phyloP scores from a whole-genome alignment of 1,140 invertebrate genomes.

The Antheraea mylitta region DNA sequence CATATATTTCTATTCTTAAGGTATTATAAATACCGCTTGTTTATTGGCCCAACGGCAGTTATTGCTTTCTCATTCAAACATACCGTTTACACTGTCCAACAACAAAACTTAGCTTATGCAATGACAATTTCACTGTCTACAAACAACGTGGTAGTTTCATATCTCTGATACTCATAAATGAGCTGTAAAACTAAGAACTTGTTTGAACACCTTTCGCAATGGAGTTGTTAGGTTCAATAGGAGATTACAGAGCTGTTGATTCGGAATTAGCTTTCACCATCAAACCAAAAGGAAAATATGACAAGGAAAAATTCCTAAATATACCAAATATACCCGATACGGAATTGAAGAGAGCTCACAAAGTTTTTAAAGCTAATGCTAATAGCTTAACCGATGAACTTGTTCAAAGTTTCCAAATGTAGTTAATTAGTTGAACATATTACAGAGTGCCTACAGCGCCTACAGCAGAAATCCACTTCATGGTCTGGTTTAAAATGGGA shows the following conservation, averaged over 20 bases:
- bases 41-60: slow-evolving; percentile 11
- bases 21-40: neutral
- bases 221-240: too few relatives aligned
- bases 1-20: too few relatives aligned
- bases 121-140: neutral
- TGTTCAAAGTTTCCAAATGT: neutral
- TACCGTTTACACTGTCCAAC: slow-evolving; percentile 14
- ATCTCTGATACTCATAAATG: neutral
- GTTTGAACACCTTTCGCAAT: too few relatives aligned
- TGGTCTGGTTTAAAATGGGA: neutral
- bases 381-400: neutral
- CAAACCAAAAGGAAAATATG: neutral
- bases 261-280: too few relatives aligned
- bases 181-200: too few relatives aligned
- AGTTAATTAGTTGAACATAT: slow-evolving; percentile 1
- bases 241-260: too few relatives aligned
- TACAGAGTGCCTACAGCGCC: neutral
- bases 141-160: neutral
- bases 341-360: neutral
- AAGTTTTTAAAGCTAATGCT: neutral
- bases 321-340: neutral
- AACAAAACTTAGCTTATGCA: neutral
- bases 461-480: neutral
- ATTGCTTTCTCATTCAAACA: slow-evolving; percentile 19
- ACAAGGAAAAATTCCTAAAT: too few relatives aligned